These are phyloP conservation scores for Aptenodytes patagonicus DNA, from an alignment of 2,113 vertebrate species.

Conservation along the genomic window DNA sequence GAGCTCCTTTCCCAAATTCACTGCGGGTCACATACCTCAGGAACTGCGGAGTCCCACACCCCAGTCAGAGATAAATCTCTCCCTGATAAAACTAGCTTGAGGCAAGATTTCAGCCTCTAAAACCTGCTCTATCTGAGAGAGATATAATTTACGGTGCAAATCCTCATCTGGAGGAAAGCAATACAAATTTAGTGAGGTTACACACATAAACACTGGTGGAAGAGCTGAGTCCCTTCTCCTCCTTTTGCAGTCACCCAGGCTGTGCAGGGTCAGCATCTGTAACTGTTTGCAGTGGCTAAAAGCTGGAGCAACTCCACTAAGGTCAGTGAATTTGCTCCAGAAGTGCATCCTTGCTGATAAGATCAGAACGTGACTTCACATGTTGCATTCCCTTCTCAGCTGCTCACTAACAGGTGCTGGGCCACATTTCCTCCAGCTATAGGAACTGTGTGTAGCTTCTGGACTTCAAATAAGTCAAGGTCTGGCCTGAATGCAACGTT, in stretches of 20 bases:
- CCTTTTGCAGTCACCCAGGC: background rate
- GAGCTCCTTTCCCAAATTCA: background rate
- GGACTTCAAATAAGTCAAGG: background rate
- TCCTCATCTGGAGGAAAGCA: background rate
- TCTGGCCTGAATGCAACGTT: background rate
- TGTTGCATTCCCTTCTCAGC: background rate
- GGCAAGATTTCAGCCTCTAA: background rate
- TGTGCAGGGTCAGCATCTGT: background rate
- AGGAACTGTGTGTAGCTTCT: background rate
- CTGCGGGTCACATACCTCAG: background rate
- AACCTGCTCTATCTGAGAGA: fast-evolving
- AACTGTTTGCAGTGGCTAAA: background rate
- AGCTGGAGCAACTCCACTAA: background rate
- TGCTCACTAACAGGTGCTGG: background rate
- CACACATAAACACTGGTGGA: background rate
- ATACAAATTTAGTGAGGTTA: background rate
- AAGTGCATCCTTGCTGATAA: background rate
- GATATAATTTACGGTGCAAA: background rate
- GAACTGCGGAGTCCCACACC: background rate
- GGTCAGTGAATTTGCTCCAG: background rate
- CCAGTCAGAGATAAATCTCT: background rate
- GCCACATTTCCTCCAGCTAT: background rate
- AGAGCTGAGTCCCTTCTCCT: background rate
- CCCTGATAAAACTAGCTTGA: background rate
- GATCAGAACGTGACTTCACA: background rate